Evolutionary conservation across 2,888 invertebrate genomes (phyloP), one percentile per base, ranked within the genome.

Genomic region (Sericinus montela): DNA sequence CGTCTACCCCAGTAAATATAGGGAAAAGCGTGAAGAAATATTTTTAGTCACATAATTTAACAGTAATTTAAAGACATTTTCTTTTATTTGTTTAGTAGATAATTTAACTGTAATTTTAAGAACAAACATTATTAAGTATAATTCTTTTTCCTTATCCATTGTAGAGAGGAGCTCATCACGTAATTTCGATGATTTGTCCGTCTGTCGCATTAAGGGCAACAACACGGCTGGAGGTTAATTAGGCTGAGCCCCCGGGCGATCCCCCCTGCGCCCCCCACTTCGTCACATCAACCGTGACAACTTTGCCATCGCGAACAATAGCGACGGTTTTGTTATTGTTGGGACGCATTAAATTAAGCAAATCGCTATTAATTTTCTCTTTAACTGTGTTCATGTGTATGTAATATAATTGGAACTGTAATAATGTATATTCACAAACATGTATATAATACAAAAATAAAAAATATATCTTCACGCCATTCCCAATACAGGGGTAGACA

Each of bases 201-300:
- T 3, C 50, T 39, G 47, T 46, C 43, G 34, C 56, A 57, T 50
- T 41, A 44, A 44, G 30, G 45, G 59, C 55, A 58, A 59, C 58
- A 58, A 65, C 63, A 65, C 57, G 59, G 63, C 61, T 64, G 65
- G 60, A 71, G 74, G 75, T 75, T 75, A 75, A 76, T 76, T 73
- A 76, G 69, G 48, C 59, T 45, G 45, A 52, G 55, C 57, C 55
- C 48, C 46, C 37, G 39, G 15, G 38, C 36, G 29, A 19, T 11
- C 32, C 38, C 57, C 53, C 58, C 58, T 51, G 56, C 39, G 19
- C 40, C 41, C 50, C 52, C 55, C 32, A 9, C 38, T 13, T 9
- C 46, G 1, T 38, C 5, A 6, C 5, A 32, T 11, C 32, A 32
- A 32, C 32, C 11, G 32, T 32, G 32, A 11, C 6, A 16, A 34